Conservation (phyloP, 2,888 invertebrate genomes). For the Prosapia bicincta region DNA sequence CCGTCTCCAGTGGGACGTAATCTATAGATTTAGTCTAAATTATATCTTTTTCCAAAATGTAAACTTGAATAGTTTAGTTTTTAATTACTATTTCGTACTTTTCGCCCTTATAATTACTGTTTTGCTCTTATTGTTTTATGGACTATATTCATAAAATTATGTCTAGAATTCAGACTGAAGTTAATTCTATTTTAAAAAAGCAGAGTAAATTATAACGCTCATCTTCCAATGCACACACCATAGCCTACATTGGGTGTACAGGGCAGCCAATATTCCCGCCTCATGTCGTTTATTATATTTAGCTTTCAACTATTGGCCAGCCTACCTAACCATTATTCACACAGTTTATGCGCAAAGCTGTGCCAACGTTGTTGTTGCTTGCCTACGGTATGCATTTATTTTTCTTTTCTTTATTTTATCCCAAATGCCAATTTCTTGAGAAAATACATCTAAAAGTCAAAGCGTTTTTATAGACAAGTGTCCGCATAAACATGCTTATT, state of each 20-base stretch:
- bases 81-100: no score
- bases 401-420: neutral
- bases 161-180: no score
- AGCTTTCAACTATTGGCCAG: neutral
- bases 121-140: no score
- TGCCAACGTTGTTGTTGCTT: neutral
- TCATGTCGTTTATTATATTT: neutral
- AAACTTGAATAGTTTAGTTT: no score
- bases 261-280: neutral
- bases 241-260: neutral
- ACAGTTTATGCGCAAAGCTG: neutral
- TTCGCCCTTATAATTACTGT: no score
- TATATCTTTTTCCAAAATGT: no score
- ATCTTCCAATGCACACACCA: neutral
- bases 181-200: no score
- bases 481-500: neutral
- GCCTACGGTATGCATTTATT: neutral
- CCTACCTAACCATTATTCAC: neutral
- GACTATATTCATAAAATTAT: no score
- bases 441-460: neutral
- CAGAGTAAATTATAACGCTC: neutral
- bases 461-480: neutral
- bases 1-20: no score
- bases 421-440: neutral
- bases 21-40: no score